phyloP scores from a whole-genome alignment of 2,888 invertebrate genomes.

The Orthosia gothica region DNA sequence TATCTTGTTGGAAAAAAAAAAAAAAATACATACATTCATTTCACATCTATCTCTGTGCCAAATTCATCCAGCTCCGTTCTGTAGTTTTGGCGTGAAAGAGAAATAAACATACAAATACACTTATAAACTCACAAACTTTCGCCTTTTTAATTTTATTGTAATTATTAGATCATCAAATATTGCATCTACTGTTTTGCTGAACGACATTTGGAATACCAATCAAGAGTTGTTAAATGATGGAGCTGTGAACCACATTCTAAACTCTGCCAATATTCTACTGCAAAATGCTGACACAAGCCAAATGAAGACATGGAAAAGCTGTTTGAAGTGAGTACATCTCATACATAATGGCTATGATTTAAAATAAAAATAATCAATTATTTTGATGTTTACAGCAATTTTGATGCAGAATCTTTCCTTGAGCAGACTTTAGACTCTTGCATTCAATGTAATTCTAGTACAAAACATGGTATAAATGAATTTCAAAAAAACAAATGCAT shows the following conservation, averaged over 20 bases:
- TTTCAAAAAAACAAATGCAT: slow-evolving; percentile 75
- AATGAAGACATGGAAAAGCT: slow-evolving; percentile 78
- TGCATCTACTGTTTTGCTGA: slow-evolving; percentile 75
- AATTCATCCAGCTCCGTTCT: no score
- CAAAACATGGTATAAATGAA: slow-evolving; percentile 63
- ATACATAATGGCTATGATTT: background rate
- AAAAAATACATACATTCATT: no score
- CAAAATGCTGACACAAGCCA: slow-evolving; percentile 71
- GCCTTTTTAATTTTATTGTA: no score
- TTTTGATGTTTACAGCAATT: slow-evolving; percentile 74
- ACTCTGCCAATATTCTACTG: slow-evolving; percentile 70
- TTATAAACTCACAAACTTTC: no score
- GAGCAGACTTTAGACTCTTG: slow-evolving; percentile 75
- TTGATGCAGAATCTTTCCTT: slow-evolving; percentile 77
- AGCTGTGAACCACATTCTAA: slow-evolving; percentile 70
- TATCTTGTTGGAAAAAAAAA: no score
- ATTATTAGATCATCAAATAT: slow-evolving; percentile 78
- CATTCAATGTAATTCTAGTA: slow-evolving; percentile 67
- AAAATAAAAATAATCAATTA: background rate
- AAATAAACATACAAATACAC: no score
- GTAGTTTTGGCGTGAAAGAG: no score
- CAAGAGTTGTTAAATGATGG: slow-evolving; percentile 67
- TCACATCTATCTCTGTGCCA: no score
- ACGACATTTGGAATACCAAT: slow-evolving; percentile 77
- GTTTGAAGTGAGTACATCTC: slow-evolving; percentile 73